These are phyloP conservation scores for Hassar affinis DNA, from an alignment of 2,113 vertebrate species.

Conservation along the genomic window DNA sequence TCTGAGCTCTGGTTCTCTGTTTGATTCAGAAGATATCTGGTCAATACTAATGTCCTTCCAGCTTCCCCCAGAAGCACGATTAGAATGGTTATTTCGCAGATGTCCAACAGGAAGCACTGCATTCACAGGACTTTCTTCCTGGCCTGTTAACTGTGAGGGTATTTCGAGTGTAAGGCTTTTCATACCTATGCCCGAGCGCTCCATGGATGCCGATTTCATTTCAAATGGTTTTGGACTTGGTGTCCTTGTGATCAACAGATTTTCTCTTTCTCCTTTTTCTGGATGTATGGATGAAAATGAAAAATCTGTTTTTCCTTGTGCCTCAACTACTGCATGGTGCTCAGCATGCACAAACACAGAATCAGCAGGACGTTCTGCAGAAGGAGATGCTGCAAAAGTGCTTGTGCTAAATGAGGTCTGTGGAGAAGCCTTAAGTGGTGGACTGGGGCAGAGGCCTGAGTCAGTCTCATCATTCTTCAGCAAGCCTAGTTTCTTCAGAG, in stretches of 20 bases:
- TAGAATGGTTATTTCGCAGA: slow-evolving; percentile 68
- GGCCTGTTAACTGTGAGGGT: slow-evolving; percentile 13
- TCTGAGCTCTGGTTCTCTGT: slow-evolving; percentile 53
- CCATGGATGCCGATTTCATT: slow-evolving; percentile 82
- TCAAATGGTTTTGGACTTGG: slow-evolving; percentile 15
- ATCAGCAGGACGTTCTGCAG: not conserved
- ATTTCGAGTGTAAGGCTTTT: slow-evolving; percentile 57
- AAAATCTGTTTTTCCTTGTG: not conserved
- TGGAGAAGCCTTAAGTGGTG: slow-evolving; percentile 54
- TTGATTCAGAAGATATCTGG: slow-evolving; percentile 39
- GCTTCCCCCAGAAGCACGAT: slow-evolving; percentile 72
- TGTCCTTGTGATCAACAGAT: not conserved
- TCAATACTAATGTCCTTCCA: slow-evolving; percentile 72
- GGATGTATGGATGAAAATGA: not conserved
- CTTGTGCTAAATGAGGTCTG: not conserved
- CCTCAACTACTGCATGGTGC: not conserved
- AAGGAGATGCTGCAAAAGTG: not conserved
- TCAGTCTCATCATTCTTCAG: slow-evolving; percentile 65
- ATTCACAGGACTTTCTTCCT: slow-evolving; percentile 16
- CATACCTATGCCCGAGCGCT: slow-evolving; percentile 71
- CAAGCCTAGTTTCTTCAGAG: slow-evolving; percentile 85
- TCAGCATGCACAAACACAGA: not conserved
- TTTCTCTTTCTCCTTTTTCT: slow-evolving; percentile 11
- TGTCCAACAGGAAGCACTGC: slow-evolving; percentile 52
- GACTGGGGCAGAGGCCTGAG: slow-evolving; percentile 46